Conservation (phyloP, 1,140 invertebrate species). For the Periplaneta americana region DNA sequence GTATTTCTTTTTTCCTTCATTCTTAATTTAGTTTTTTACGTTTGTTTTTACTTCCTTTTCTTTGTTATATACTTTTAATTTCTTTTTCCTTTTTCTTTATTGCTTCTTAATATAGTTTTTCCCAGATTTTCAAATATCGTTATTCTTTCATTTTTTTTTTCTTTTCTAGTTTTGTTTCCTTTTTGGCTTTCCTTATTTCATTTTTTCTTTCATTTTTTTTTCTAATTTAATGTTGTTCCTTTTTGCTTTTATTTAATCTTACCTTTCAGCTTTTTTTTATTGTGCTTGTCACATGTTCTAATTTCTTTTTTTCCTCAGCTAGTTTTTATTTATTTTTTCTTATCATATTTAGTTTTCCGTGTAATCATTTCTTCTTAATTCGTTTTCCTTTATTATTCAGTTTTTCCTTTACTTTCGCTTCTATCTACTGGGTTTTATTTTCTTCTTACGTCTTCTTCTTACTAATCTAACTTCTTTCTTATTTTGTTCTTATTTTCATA, state of each 20-base stretch:
- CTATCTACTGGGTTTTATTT: neutral
- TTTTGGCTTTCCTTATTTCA: neutral
- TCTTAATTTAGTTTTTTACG: too few relatives aligned
- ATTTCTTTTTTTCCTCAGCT: too few relatives aligned
- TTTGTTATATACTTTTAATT: neutral
- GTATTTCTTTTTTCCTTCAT: too few relatives aligned
- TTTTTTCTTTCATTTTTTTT: neutral
- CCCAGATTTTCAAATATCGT: too few relatives aligned
- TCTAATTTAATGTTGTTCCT: too few relatives aligned
- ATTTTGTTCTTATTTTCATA: neutral
- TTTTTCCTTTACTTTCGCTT: neutral
- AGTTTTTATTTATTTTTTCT: neutral
- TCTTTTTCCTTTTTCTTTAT: neutral
- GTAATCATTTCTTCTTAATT: too few relatives aligned
- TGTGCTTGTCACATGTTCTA: too few relatives aligned
- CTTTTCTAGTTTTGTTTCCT: neutral
- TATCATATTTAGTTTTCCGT: neutral
- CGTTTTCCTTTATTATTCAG: neutral
- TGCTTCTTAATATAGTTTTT: too few relatives aligned
- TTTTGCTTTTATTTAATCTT: too few relatives aligned
- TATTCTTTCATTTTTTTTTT: neutral
- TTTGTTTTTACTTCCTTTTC: neutral
- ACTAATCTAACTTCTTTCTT: neutral
- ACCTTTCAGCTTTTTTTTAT: too few relatives aligned
- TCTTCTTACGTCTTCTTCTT: neutral